phyloP scores from a whole-genome alignment of 2,888 invertebrate genomes.

The Anthophora plumipes region DNA sequence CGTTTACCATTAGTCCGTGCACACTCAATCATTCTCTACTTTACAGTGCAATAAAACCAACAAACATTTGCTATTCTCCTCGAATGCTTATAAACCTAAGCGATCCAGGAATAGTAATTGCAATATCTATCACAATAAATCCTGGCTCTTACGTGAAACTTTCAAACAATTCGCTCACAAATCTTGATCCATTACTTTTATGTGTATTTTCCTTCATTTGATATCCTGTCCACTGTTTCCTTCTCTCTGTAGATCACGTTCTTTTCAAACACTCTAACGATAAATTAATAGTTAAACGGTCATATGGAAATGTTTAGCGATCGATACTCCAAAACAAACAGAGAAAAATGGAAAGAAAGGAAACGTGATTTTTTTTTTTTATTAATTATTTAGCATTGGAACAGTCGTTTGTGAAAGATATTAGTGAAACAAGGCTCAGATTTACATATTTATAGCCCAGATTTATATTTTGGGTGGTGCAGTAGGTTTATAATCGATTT shows the following conservation, averaged over 20 bases:
- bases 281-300: too few species aligned
- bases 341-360: too few species aligned
- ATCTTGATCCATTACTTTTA: slow-evolving; percentile 3
- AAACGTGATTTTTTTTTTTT: neutral
- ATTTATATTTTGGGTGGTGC: too few species aligned
- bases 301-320: neutral
- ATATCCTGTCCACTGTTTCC: neutral
- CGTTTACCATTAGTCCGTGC: neutral
- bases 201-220: neutral
- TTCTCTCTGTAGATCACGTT: neutral
- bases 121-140: slow-evolving; percentile 14
- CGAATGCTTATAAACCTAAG: neutral
- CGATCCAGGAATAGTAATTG: slow-evolving; percentile 17
- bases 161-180: slow-evolving; percentile 18
- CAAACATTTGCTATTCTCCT: slow-evolving; percentile 2
- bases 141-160: slow-evolving; percentile 11
- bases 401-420: too few species aligned
- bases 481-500: too few species aligned
- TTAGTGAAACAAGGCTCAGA: too few species aligned
- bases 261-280: neutral
- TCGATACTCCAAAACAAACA: neutral
- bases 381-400: too few species aligned
- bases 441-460: too few species aligned
- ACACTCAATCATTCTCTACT: neutral
- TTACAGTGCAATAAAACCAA: neutral